Percentiles rank a stretch among this genome's conserved stretches.
These are phyloP conservation scores for Zoanthus sansibaricus DNA, from an alignment of 92 coral and sea anemone genomes.

Conservation along the genomic window DNA sequence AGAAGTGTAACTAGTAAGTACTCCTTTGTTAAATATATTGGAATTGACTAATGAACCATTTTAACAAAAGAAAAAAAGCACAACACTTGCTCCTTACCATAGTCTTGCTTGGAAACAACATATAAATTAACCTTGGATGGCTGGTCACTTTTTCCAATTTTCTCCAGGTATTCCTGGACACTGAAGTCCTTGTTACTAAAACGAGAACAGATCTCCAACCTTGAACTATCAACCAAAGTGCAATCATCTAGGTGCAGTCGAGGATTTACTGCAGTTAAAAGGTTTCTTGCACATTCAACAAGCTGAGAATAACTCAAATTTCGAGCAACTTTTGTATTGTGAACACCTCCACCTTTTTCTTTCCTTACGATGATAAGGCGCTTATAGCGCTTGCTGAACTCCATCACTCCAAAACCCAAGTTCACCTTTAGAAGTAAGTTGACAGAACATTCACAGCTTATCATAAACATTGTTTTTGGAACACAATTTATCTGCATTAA, in stretches of 20 bases:
- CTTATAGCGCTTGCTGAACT: not conserved
- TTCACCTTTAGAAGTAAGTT: too few relatives aligned
- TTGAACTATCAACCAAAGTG: slow-evolving; percentile 4
- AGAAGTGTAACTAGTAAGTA: too few relatives aligned
- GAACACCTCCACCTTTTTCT: not conserved
- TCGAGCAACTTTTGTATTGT: not conserved
- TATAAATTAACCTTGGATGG: slow-evolving; percentile 13
- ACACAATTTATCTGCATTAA: too few relatives aligned
- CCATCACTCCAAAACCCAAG: too few relatives aligned
- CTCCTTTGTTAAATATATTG: too few relatives aligned
- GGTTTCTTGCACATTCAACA: not conserved
- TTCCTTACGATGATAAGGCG: not conserved
- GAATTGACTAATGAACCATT: not conserved
- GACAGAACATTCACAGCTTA: too few relatives aligned
- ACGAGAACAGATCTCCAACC: slow-evolving; percentile 5
- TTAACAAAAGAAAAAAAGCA: not conserved
- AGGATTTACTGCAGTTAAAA: not conserved
- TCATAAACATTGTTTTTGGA: too few relatives aligned
- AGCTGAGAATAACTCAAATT: not conserved
- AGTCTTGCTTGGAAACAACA: slow-evolving; percentile 9
- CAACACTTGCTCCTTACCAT: slow-evolving; percentile 2
- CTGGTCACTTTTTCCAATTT: slow-evolving; percentile 24
- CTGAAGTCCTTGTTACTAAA: slow-evolving; percentile 9
- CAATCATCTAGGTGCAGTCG: not conserved
- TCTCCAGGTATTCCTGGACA: slow-evolving; percentile 7